Base-by-base conservation (phyloP, 2,888 invertebrate genomes). In the Andrena fulva region DNA sequence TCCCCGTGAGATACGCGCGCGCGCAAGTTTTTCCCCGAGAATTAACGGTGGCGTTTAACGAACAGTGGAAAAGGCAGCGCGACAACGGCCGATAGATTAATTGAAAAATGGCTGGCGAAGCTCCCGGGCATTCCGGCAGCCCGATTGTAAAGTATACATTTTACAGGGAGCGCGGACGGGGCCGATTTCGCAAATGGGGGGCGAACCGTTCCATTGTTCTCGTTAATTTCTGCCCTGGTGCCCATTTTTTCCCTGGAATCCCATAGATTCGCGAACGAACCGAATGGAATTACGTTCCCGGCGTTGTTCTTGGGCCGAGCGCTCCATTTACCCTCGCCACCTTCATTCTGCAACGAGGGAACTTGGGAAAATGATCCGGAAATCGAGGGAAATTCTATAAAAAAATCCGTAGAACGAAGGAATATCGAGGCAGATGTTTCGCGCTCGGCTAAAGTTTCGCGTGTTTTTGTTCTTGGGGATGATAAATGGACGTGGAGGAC, bases 91-190 rank as follows among this genome's bases (percentile, higher is more conserved):
- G 78, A 79, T 50, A 27, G 77, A 79, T 79, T 79, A 76, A 79
- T 76, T 79, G 78, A 79, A 76, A 79, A 79, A 79, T 79, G 67
- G 77, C 20, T 12, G 29, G 10, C 2, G 35, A 54, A 6, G 64
- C 29, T n/a, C 29, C 3, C 20, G 54, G 5, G 24, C 59, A 20
- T 60, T 60, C 62, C 24, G 35, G 24, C 29, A 16, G 33, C 42
- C 42, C 62, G 54, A 79, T 68, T 68, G 77, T 76, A 69, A 79
- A 76, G 68, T 76, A 79, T 79, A 76, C 33, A 69, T 69, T 76
- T 63, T 63, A 62, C 54, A 33, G 68, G 10, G 4, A 3, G 31
- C 6, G 33, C n/a, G 33, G 78, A 79, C 52, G 5, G 33, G 52
- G 8, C 20, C 62, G 77, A 76, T 76, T 62, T 48, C 48, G 50